Base-by-base conservation (phyloP, 1,140 invertebrate species). In the Drosophila sechellia region DNA sequence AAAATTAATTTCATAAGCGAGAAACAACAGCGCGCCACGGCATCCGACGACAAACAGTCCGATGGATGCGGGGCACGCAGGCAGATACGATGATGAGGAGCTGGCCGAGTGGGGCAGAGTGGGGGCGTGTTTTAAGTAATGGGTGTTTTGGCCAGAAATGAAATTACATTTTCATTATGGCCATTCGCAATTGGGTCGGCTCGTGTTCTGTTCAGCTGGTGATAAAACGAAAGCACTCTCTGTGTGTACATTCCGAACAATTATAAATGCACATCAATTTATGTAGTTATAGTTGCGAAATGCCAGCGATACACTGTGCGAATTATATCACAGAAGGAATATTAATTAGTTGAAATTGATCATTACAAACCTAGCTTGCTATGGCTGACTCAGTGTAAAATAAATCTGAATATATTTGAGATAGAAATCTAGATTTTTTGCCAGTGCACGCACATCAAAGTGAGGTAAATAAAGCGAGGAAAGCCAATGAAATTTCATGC, bases 81-180 rank as follows among this genome's bases (percentile, higher is more conserved):
- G 11, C n/a, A 37, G 22, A 31, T 8, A 50, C 35, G 22, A 52
- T 39, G 46, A 22, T 5, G 39, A 20, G n/a, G 52, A 34, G 31
- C 2, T 22, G 54, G 13, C 5, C 13, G 35, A 22, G 20, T 3
- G 20, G 20, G 27, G 12, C 20, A 46, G 61, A 37, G 17, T 8
- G 22, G 39, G 34, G 22, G 39, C 34, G 39, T 20, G 35, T 40
- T 37, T 71, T 85, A 73, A 79, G 64, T 84, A 64, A 76, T 42
- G 48, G 57, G 64, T 77, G 40, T 81, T 76, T 74, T 37, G 58
- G 35, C 27, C 17, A 50, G 57, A 58, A 86, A 83, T 83, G 65
- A 87, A 83, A 87, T 87, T 87, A 87, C 83, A 87, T 87, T 87
- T 87, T 79, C 83, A 87, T 87, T 87, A 87, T 89, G 79, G 72